Base-by-base conservation (phyloP, 2,888 invertebrate species). In the Candidula unifasciata region DNA sequence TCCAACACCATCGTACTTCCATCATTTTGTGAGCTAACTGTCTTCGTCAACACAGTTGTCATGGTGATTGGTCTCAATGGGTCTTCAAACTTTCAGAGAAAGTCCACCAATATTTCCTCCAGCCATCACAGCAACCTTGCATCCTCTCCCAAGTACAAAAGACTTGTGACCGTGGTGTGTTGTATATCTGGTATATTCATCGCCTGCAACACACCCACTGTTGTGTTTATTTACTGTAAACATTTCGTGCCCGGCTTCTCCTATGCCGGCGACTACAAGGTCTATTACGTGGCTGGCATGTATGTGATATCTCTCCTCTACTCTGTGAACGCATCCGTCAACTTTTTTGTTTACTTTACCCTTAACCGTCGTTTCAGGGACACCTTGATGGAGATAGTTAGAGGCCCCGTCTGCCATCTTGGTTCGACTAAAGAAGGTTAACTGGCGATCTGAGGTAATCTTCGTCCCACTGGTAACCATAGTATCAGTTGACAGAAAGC, bases 1-100 rank as follows among this genome's bases (percentile, higher is more conserved):
- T 57, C 76, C 18, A 76, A 76, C 24, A 76, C 76, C 8, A 76
- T 76, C 13, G 57, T 57, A 5, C 76, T 76, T 0, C 76, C 76
- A 3, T 57, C 76, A 21, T 76, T 76, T 18, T 76, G 76, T 57
- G 76, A 76, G 33, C 1, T 76, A 30, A 27, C 33, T 33, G 57
- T 76, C 24, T 27, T 18, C 21, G 57, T 76, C 6, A 76, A 76
- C 27, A 76, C 76, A 0, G 57, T 76, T 57, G 76, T 76, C 30
- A 76, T 73, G 73, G 52, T 73, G 10, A 73, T 73, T n/a, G 73
- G 73, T 52, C n/a, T 73, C 2, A 24, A 44, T n/a, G n/a, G 44
- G 73, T 73, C 73, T 2, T 44, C 73, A 16, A 30, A 30, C 3
- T 76, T 76, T 27, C 76, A 76, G 57, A 57, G 57, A 57, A 54